Evolutionary conservation across 2,888 invertebrate genomes (phyloP).

Genomic region (Rugalucina vietnamica): DNA sequence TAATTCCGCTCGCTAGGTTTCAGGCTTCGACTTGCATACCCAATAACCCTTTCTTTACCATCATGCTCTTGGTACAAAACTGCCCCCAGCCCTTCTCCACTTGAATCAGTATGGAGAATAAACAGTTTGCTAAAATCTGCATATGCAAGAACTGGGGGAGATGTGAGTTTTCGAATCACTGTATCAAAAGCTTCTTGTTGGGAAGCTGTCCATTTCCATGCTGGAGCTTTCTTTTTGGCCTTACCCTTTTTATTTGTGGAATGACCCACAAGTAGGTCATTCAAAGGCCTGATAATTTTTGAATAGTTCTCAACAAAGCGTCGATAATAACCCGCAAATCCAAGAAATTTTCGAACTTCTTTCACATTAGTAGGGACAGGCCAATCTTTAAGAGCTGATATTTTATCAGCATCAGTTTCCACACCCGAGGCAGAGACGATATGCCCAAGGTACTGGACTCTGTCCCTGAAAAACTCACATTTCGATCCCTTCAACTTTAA

Average conservation of each 20-base stretch:
- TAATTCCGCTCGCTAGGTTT: conserved; percentile 12
- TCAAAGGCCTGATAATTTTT: neutral
- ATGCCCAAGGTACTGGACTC: conserved; percentile 16
- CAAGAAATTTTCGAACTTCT: conserved; percentile 9
- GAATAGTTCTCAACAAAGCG: neutral
- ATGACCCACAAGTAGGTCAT: neutral
- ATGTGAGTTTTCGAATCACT: conserved; percentile 10
- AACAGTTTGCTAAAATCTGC: conserved; percentile 43
- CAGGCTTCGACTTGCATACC: conserved; percentile 39
- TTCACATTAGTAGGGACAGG: conserved; percentile 12
- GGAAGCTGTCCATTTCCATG: conserved; percentile 19
- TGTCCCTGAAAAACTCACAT: conserved; percentile 16
- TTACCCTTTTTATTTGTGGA: neutral
- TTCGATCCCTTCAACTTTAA: conserved; percentile 19
- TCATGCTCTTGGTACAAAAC: conserved; percentile 47
- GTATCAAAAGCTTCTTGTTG: conserved; percentile 37
- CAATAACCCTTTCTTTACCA: conserved; percentile 20
- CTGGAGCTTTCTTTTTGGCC: neutral
- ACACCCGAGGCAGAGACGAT: neutral
- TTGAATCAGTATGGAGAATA: conserved; percentile 44
- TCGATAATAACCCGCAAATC: conserved; percentile 24
- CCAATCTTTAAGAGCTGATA: neutral
- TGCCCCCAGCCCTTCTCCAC: conserved; percentile 40
- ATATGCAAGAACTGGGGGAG: conserved; percentile 42
- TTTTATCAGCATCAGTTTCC: conserved; percentile 15